Evolutionary conservation across 1,140 invertebrate genomes (phyloP), one percentile per base, ranked within the genome.

Genomic region (Matsumurasca onukii): DNA sequence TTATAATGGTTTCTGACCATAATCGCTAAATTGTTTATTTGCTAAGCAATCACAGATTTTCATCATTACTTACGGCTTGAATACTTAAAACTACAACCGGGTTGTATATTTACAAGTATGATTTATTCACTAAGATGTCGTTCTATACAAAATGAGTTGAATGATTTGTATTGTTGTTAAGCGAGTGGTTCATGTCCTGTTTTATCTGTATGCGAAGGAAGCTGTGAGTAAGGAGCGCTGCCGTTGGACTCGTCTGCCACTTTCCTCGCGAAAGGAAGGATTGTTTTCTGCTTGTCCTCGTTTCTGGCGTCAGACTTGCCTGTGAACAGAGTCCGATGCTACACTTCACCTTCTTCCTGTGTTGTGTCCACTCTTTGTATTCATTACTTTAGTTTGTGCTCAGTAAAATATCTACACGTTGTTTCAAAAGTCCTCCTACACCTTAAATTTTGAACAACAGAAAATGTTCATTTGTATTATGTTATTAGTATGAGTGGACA

Each of bases 261-360:
- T 25, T 69, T 66, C 1, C 29, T 31, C n/a, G 63, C 57, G 17
- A 52, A 70, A 0, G 87, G 87, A 59, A 88, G 74, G 15, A 85
- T 24, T 27, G 82, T 78, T 57, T 79, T 76, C 70, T 82, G 83
- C 59, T 84, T 82, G 66, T 86, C 82, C 2, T 75, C 76, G 65
- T 82, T 74, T 74, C 84, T 82, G 24, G 89, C 87, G 79, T 91
- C 88, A 76, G 88, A 91, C 76, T 91, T 91, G 1, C 89, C 89
- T 86, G 88, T 77, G 70, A 82, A 84, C 57, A 66, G 31, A 61
- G 1, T 9, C 64, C 17, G 49, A 61, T 3, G 29, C 48, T 49
- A 63, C n/a, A 29, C 24, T 3, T 15, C 12, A 9, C 15, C 31
- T 25, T 9, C 9, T 66, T 9, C 3, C 15, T 5, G 20, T 15